phyloP scores from a whole-genome alignment of 2,113 vertebrate species.

The Columba livia region DNA sequence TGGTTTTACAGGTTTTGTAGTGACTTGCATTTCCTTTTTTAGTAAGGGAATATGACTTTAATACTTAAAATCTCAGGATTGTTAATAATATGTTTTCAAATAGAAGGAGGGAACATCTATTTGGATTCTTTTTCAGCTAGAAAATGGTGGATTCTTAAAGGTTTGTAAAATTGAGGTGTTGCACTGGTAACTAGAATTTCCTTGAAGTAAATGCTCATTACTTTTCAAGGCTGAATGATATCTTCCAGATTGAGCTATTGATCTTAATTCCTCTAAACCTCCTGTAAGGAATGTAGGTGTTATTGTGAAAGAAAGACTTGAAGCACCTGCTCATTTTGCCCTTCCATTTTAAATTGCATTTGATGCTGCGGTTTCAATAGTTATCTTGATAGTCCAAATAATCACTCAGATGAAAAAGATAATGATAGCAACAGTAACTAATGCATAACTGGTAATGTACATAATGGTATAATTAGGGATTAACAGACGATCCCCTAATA shows the following conservation, averaged over 20 bases:
- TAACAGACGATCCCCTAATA: not conserved
- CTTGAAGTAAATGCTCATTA: not conserved
- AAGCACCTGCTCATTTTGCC: not conserved
- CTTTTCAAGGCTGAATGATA: not conserved
- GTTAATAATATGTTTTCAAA: not conserved
- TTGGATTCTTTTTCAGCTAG: not conserved
- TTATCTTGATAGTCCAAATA: not conserved
- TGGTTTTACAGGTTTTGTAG: not conserved
- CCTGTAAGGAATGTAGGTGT: not conserved
- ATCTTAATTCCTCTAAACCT: not conserved
- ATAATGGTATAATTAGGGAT: constrained; percentile 9
- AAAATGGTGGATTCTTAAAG: not conserved
- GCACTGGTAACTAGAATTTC: not conserved
- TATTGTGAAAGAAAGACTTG: not conserved
- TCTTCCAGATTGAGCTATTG: not conserved
- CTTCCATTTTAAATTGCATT: not conserved
- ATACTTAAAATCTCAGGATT: not conserved
- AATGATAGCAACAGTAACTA: not conserved
- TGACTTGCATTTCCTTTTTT: not conserved
- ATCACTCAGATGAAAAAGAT: not conserved
- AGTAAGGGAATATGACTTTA: not conserved
- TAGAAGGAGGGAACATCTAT: not conserved
- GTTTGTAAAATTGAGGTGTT: not conserved
- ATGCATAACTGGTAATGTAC: not conserved
- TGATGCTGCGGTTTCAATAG: not conserved